Conservation (phyloP, 2,113 vertebrate species). For the Otis tarda region DNA sequence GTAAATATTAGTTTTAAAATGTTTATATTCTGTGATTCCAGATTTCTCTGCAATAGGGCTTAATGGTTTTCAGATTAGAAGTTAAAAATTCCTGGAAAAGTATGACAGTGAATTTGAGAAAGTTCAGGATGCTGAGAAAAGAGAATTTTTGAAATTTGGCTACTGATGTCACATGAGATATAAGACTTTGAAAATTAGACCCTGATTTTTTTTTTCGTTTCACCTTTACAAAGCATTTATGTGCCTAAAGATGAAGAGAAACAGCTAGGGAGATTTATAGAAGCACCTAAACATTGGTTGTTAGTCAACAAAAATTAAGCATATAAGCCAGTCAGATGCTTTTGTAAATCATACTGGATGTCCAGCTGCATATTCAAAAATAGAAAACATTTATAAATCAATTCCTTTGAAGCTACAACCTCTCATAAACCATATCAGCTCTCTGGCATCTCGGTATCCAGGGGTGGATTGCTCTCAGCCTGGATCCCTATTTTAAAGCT, state of each 20-base stretch:
- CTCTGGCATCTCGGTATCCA: background rate
- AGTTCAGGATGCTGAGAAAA: background rate
- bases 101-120: background rate
- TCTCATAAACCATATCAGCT: background rate
- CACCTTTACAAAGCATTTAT: background rate
- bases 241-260: background rate
- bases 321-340: background rate
- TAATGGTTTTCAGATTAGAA: background rate
- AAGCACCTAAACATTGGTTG: background rate
- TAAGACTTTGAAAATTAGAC: background rate
- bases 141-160: background rate
- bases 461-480: background rate
- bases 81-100: background rate
- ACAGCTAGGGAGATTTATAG: background rate
- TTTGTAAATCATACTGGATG: background rate
- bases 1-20: background rate
- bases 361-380: constrained; percentile 2
- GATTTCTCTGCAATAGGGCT: background rate
- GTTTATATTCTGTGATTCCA: background rate
- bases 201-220: background rate
- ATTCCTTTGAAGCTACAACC: background rate
- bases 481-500: background rate
- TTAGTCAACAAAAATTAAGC: background rate
- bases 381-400: constrained; percentile 17
- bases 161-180: background rate